A percentile compares a stretch with the other conserved stretches of the same genome.
phyloP scores from a whole-genome alignment of 2,113 vertebrate species.

The Pavo muticus region DNA sequence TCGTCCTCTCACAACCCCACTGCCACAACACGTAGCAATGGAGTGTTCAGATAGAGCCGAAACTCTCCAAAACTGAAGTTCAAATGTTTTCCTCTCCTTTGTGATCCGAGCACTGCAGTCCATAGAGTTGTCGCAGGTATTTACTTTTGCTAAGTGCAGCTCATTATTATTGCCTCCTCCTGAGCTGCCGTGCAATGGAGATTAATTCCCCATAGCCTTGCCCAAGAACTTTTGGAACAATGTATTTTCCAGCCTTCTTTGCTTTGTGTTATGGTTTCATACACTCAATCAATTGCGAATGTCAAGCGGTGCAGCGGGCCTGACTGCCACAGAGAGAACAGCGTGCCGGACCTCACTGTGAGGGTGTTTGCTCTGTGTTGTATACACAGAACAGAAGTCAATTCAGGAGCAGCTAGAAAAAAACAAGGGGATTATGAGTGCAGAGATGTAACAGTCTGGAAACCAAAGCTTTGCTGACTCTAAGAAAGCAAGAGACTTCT shows the following conservation, averaged over 20 bases:
- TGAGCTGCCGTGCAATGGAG: neutral
- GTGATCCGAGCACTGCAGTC: fast-evolving
- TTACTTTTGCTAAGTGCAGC: slow-evolving; percentile 39
- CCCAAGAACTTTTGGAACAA: slow-evolving; percentile 29
- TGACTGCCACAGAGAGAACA: neutral
- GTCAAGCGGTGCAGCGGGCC: neutral
- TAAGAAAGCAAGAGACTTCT: neutral
- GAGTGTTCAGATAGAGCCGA: neutral
- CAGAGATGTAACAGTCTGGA: neutral
- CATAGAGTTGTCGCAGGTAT: neutral
- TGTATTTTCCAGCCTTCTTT: slow-evolving; percentile 23
- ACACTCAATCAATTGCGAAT: neutral
- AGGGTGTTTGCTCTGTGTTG: slow-evolving; percentile 61
- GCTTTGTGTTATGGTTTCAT: slow-evolving; percentile 23
- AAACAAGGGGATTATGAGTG: neutral
- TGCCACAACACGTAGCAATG: neutral
- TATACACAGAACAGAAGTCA: slow-evolving; percentile 40
- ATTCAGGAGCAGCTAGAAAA: slow-evolving; percentile 7
- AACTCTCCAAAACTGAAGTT: neutral
- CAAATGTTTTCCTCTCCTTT: neutral
- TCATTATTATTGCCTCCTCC: slow-evolving; percentile 21
- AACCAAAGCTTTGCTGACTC: slow-evolving; percentile 11
- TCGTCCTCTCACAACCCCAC: neutral
- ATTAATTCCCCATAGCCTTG: slow-evolving; percentile 11
- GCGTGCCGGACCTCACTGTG: neutral